phyloP scores from a whole-genome alignment of 92 coral and sea anemone genomes.

The Palythoa grandiflora region DNA sequence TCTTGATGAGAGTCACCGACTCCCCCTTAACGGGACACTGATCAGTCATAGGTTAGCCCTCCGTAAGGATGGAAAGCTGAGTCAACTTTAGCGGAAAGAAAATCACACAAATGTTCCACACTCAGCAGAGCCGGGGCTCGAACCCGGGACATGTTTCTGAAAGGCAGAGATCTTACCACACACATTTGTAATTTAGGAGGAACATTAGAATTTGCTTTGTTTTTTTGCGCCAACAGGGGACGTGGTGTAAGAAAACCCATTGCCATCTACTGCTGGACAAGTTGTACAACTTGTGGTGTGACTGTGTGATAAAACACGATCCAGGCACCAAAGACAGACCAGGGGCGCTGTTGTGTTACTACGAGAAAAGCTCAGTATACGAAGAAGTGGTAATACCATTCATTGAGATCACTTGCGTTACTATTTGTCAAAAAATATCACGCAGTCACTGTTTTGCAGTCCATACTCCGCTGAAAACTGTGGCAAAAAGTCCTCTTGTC shows the following conservation, averaged over 20 bases:
- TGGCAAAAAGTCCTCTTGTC: constrained; percentile 80
- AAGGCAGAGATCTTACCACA: too few relatives aligned
- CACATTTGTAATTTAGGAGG: neutral
- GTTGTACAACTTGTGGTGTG: constrained; percentile 84
- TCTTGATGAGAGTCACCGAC: too few relatives aligned
- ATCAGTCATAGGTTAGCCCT: too few relatives aligned
- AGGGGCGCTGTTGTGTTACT: constrained; percentile 78
- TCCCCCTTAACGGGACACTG: too few relatives aligned
- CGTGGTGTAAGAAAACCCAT: constrained; percentile 90
- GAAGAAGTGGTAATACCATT: constrained; percentile 84
- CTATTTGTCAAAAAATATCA: constrained; percentile 75
- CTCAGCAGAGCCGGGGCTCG: too few relatives aligned
- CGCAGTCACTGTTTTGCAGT: constrained; percentile 89
- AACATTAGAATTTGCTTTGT: neutral
- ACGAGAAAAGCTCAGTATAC: constrained; percentile 72
- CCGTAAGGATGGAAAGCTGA: too few relatives aligned
- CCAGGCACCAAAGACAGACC: constrained; percentile 68
- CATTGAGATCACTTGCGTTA: constrained; percentile 78
- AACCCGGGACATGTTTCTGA: too few relatives aligned
- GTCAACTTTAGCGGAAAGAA: too few relatives aligned
- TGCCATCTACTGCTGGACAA: constrained; percentile 74
- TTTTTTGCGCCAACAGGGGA: constrained; percentile 59
- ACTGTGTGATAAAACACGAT: constrained; percentile 83
- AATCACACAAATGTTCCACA: too few relatives aligned
- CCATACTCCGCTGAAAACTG: constrained; percentile 77